phyloP scores from a whole-genome alignment of 2,888 invertebrate genomes.

The Dermolepida albohirtum region DNA sequence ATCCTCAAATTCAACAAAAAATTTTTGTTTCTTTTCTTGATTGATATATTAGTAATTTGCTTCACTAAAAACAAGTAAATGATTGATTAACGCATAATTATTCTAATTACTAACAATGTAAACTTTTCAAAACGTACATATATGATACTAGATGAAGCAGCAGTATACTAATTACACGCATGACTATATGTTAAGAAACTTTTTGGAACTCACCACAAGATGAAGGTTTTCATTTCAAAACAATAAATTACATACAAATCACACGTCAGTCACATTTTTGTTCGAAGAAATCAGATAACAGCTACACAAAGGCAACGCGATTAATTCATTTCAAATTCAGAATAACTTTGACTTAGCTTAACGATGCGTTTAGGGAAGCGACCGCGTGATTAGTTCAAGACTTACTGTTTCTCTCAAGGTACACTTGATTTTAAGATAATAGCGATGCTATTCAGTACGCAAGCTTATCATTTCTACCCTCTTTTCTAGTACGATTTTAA shows the following conservation, averaged over 20 bases:
- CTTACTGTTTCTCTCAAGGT: slow-evolving; percentile 49
- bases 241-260: slow-evolving; percentile 5
- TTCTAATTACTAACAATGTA: too few species aligned
- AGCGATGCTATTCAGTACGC: slow-evolving; percentile 49
- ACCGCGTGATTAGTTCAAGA: slow-evolving; percentile 42
- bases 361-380: slow-evolving; percentile 26
- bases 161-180: too few species aligned
- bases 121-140: too few species aligned
- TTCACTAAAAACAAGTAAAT: too few species aligned
- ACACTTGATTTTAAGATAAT: slow-evolving; percentile 49
- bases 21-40: too few species aligned
- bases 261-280: slow-evolving; percentile 23
- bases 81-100: too few species aligned
- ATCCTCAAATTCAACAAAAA: too few species aligned
- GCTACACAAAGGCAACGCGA: slow-evolving; percentile 4
- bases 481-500: slow-evolving; percentile 24
- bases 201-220: slow-evolving; percentile 18
- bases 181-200: too few species aligned
- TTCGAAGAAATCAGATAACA: slow-evolving; percentile 1
- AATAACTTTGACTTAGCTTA: slow-evolving; percentile 13
- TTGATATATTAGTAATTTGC: too few species aligned
- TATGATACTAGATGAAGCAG: too few species aligned
- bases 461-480: slow-evolving; percentile 56
- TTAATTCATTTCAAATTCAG: slow-evolving; percentile 18
- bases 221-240: slow-evolving; percentile 17